These are phyloP conservation scores for Ctenochaetus hawaiiensis DNA, from an alignment of 2,797 vertebrate species.

Conservation along the genomic window DNA sequence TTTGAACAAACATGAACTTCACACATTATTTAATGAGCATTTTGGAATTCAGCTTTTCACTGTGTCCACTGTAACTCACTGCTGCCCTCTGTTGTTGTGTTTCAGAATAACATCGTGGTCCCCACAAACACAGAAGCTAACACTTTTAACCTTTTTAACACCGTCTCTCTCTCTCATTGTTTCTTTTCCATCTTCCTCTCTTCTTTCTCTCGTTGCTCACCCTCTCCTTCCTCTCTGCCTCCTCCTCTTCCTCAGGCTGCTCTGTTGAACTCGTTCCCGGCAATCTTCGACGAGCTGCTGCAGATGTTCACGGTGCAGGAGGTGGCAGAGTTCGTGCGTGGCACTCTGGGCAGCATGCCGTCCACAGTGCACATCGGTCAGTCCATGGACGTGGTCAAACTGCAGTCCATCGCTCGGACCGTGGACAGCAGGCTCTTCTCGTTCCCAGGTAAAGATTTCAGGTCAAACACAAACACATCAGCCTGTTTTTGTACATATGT, in stretches of 20 bases:
- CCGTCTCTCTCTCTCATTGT: too few species aligned
- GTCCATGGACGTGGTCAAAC: slow-evolving; percentile 96
- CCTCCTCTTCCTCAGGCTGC: slow-evolving; percentile 87
- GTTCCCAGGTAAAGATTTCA: slow-evolving; percentile 88
- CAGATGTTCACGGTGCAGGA: slow-evolving; percentile 98
- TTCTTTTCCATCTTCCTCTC: too few species aligned
- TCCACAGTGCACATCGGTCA: slow-evolving; percentile 96
- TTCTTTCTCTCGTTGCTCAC: background rate
- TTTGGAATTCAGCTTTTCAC: slow-evolving; percentile 30
- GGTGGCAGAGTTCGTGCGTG: slow-evolving; percentile 95
- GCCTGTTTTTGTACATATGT: too few species aligned
- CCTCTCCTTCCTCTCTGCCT: background rate
- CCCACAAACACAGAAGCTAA: slow-evolving; percentile 12
- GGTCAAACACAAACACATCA: background rate
- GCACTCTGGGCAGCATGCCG: slow-evolving; percentile 96
- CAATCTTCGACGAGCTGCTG: slow-evolving; percentile 96
- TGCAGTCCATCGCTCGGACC: slow-evolving; percentile 96
- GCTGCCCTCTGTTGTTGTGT: background rate
- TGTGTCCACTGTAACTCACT: background rate
- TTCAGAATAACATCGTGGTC: slow-evolving; percentile 11
- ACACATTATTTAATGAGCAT: background rate
- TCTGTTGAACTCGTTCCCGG: slow-evolving; percentile 94
- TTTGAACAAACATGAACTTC: too few species aligned
- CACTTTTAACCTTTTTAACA: slow-evolving; percentile 10
- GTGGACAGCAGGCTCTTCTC: slow-evolving; percentile 98